These are phyloP conservation scores for Pyrocoelia pectoralis DNA, from an alignment of 2,888 invertebrate species.

Conservation along the genomic window DNA sequence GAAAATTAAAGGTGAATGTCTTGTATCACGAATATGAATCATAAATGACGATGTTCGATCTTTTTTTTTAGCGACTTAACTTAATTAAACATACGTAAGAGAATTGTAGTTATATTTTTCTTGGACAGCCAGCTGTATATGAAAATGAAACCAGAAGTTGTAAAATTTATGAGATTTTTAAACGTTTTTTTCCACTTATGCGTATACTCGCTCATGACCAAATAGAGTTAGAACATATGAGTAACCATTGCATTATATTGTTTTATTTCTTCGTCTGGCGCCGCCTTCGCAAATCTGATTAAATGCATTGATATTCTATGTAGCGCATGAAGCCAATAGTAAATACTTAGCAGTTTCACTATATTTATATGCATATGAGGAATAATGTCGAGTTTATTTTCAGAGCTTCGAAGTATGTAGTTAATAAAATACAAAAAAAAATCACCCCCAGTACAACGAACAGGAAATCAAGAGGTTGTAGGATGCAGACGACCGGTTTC, in stretches of 20 bases:
- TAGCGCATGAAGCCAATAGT: conserved; percentile 23
- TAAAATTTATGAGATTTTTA: conserved; percentile 10
- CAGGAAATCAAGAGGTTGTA: conserved; percentile 24
- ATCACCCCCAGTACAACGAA: conserved; percentile 12
- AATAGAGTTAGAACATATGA: conserved; percentile 24
- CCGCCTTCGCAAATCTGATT: conserved; percentile 31
- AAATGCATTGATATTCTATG: conserved; percentile 23
- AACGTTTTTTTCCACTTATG: neutral
- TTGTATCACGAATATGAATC: too few relatives aligned
- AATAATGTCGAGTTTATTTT: conserved; percentile 17
- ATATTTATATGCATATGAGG: conserved; percentile 1
- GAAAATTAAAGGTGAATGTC: too few relatives aligned
- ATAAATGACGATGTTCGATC: too few relatives aligned
- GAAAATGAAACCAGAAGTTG: neutral
- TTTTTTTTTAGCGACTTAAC: too few relatives aligned
- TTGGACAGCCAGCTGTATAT: too few relatives aligned
- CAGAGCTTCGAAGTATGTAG: conserved; percentile 2
- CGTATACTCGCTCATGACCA: conserved; percentile 23
- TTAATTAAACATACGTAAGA: too few relatives aligned
- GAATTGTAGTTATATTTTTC: too few relatives aligned
- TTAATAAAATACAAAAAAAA: neutral
- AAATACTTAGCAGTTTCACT: conserved; percentile 21
- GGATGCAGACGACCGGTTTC: conserved; percentile 41
- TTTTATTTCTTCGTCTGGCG: conserved; percentile 34
- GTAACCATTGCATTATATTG: conserved; percentile 20